phyloP scores from a whole-genome alignment of 2,888 invertebrate genomes.

The Thera obeliscata region DNA sequence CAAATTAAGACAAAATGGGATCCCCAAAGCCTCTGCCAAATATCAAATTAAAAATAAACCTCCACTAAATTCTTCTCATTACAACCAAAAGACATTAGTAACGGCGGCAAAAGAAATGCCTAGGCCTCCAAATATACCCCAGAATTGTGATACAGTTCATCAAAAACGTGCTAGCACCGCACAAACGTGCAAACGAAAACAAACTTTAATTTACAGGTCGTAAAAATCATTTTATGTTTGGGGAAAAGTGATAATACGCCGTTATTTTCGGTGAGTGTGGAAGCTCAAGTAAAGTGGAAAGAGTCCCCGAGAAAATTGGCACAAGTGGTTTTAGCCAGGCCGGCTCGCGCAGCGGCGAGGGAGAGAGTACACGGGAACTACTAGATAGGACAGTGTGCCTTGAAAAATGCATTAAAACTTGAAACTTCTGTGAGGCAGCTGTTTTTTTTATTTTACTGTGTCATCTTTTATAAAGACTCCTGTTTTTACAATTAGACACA shows the following conservation, averaged over 20 bases:
- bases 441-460: background rate
- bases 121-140: slow-evolving; percentile 74
- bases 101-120: slow-evolving; percentile 75
- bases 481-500: too few relatives aligned
- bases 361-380: slow-evolving; percentile 44
- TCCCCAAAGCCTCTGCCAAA: slow-evolving; percentile 50
- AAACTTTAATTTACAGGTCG: slow-evolving; percentile 50
- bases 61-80: slow-evolving; percentile 77
- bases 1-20: slow-evolving; percentile 47
- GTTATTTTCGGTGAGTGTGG: slow-evolving; percentile 57
- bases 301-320: slow-evolving; percentile 83
- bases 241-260: slow-evolving; percentile 57
- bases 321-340: slow-evolving; percentile 83
- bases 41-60: slow-evolving; percentile 71
- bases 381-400: slow-evolving; percentile 21
- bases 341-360: slow-evolving; percentile 62
- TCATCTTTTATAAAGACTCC: background rate
- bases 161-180: slow-evolving; percentile 40
- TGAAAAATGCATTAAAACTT: background rate
- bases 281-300: slow-evolving; percentile 82
- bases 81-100: slow-evolving; percentile 77
- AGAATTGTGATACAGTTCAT: slow-evolving; percentile 53
- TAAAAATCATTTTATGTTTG: slow-evolving; percentile 56
- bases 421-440: slow-evolving; percentile 34
- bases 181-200: slow-evolving; percentile 48